Evolutionary conservation across 1,140 invertebrate genomes (phyloP), one percentile per base, ranked within the genome.

Genomic region (Pseudomyrmex flavicornis): DNA sequence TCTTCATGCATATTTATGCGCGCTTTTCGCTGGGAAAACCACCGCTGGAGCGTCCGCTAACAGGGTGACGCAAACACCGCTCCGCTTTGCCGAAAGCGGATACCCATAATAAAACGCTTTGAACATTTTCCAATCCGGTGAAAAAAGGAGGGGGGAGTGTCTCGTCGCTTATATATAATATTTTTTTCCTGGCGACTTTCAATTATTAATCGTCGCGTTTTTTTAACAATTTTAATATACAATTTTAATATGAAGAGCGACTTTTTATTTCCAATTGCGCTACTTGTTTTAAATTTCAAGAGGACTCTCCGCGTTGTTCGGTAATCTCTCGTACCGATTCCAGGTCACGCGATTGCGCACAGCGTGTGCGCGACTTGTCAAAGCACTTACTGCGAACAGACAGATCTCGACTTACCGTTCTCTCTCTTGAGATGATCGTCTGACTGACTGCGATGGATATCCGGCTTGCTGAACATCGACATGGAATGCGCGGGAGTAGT

Each of bases 401-500:
- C n/a, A 15, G 9, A 26, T 5, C 46, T 35, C 26, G 46, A 94
- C 95, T 95, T 92, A 97, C 96, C 97, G 94, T 96, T 96, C 85
- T 95, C 96, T 66, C 95, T 95, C 91, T 96, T 96, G 26, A 95
- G 94, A 35, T 35, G 35, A 86, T 96, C 96, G 48, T 96, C 96
- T 9, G 95, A 93, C 77, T 94, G 93, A 5, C 91, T 91, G 65
- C 96, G 94, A 91, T 97, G 96, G 58, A 96, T 93, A 84, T 97
- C 97, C 7, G 96, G 96, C 89, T 97, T 97, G 58, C 95, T 94
- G 52, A 96, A 93, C 95, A 96, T 96, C 22, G 95, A 95, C 3
- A 97, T 95, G 7, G 97, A 96, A 93, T 97, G 97, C 2, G 91
- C 80, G 20, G 88, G 84, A 3, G 91, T 77, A 20, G 89, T 77